These are phyloP conservation scores for Batillaria attramentaria DNA, from an alignment of 1,140 invertebrate species.

Conservation along the genomic window DNA sequence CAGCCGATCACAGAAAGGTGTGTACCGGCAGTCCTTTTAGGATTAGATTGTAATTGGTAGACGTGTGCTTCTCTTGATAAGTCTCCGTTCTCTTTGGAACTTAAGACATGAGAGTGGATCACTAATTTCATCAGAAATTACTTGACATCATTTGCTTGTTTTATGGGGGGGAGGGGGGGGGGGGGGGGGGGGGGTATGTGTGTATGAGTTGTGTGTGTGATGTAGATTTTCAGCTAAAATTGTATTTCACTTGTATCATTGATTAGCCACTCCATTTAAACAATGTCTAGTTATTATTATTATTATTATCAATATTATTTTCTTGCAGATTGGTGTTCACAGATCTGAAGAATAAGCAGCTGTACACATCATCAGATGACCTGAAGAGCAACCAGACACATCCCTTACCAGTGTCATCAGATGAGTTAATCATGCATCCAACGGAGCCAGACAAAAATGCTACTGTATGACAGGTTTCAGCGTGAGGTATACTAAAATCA, in stretches of 20 bases:
- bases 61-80: too few relatives aligned
- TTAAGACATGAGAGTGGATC: too few relatives aligned
- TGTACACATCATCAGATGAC: constrained; percentile 84
- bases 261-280: not conserved
- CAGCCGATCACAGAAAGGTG: constrained; percentile 35
- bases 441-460: constrained; percentile 75
- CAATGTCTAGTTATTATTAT: not conserved
- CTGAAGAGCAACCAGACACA: constrained; percentile 77
- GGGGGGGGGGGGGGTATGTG: too few relatives aligned
- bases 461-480: constrained; percentile 81
- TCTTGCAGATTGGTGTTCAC: constrained; percentile 85
- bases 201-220: too few relatives aligned
- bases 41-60: too few relatives aligned
- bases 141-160: too few relatives aligned
- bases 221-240: too few relatives aligned
- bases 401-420: constrained; percentile 81
- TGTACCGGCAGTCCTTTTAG: too few relatives aligned
- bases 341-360: constrained; percentile 82
- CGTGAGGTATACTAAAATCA: constrained; percentile 77
- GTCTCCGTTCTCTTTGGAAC: too few relatives aligned
- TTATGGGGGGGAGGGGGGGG: too few relatives aligned
- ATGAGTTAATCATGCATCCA: constrained; percentile 83
- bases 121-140: too few relatives aligned
- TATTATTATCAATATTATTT: constrained; percentile 29
- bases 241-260: too few relatives aligned